Evolutionary conservation across 2,888 invertebrate genomes (phyloP).

Genomic region (Stratiomys singularior): DNA sequence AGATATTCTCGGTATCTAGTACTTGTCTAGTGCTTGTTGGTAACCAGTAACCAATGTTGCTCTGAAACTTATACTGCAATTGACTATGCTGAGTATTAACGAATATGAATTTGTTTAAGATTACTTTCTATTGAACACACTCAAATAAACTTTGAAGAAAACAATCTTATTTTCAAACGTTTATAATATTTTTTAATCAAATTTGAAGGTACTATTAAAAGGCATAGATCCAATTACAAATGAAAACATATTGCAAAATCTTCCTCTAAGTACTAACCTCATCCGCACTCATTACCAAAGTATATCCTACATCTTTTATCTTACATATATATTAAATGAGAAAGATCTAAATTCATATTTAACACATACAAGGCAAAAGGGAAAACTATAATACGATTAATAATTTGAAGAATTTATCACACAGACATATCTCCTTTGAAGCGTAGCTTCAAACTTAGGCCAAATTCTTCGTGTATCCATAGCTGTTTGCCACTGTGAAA

Average conservation of each 20-base stretch:
- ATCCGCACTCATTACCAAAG: slow-evolving; percentile 6
- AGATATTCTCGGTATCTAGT: too few relatives aligned
- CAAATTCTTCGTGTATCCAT: slow-evolving; percentile 68
- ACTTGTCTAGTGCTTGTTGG: too few relatives aligned
- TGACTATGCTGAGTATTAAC: too few relatives aligned
- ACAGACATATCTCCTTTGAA: not conserved
- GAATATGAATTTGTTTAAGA: too few relatives aligned
- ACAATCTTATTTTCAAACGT: too few relatives aligned
- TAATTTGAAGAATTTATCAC: slow-evolving; percentile 37
- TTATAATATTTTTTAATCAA: too few relatives aligned
- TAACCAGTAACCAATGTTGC: too few relatives aligned
- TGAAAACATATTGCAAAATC: not conserved
- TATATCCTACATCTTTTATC: not conserved
- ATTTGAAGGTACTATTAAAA: slow-evolving; percentile 6
- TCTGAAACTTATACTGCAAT: too few relatives aligned
- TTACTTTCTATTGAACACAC: too few relatives aligned
- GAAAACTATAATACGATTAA: not conserved
- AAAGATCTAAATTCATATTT: not conserved
- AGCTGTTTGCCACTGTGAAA: slow-evolving; percentile 69
- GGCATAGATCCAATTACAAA: not conserved
- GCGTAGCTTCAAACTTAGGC: too few relatives aligned
- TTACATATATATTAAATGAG: not conserved
- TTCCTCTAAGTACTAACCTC: not conserved
- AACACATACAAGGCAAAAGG: not conserved
- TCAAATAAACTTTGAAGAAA: too few relatives aligned